phyloP scores from a whole-genome alignment of 2,888 invertebrate species.

The Elmis aenea region DNA sequence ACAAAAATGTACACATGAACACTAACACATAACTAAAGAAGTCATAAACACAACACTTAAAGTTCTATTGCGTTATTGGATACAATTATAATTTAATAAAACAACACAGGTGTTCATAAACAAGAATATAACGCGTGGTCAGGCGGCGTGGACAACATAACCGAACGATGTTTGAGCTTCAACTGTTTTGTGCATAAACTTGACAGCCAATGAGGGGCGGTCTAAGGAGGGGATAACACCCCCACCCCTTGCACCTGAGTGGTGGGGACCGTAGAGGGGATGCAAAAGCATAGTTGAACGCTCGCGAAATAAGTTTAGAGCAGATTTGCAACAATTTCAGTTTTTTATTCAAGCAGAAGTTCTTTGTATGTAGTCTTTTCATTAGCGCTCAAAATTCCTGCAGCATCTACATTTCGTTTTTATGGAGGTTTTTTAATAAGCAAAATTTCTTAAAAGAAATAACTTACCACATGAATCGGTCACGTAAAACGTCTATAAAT shows the following conservation, averaged over 20 bases:
- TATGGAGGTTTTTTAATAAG: no score
- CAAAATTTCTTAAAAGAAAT: no score
- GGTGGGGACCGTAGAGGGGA: constrained; percentile 37
- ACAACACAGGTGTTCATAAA: constrained; percentile 33
- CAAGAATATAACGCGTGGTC: constrained; percentile 39
- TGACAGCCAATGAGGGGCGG: constrained; percentile 49
- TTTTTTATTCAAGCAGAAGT: constrained; percentile 15
- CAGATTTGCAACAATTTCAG: constrained; percentile 42
- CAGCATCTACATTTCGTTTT: constrained; percentile 11
- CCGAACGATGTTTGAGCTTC: constrained; percentile 46
- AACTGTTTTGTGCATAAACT: constrained; percentile 48
- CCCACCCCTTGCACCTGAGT: constrained; percentile 42
- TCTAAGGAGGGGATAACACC: constrained; percentile 44
- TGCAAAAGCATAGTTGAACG: constrained; percentile 41
- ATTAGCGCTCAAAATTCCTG: constrained; percentile 19
- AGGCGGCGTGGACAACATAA: constrained; percentile 46
- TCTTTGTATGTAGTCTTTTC: constrained; percentile 19
- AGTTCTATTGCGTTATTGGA: constrained; percentile 7
- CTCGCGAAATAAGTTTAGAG: constrained; percentile 46
- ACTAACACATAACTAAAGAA: constrained; percentile 32
- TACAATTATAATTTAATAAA: constrained; percentile 13
- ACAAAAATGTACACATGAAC: constrained; percentile 31
- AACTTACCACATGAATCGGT: no score
- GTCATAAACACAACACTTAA: constrained; percentile 35
- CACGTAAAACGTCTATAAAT: no score